phyloP scores from a whole-genome alignment of 2,888 invertebrate species.

The Scrobipalpa costella region DNA sequence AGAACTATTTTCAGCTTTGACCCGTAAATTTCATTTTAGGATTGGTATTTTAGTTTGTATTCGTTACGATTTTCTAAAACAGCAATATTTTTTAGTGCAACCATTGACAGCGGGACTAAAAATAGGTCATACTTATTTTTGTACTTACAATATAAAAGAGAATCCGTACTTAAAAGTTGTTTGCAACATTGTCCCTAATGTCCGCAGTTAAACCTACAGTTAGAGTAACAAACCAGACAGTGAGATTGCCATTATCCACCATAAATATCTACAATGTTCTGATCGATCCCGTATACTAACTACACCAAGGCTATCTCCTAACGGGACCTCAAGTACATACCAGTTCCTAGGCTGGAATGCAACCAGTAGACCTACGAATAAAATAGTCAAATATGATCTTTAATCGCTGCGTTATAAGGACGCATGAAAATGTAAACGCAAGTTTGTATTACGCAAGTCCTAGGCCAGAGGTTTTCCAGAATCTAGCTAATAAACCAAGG shows the following conservation, averaged over 20 bases:
- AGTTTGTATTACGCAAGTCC: conserved; percentile 4
- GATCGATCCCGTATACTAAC: conserved; percentile 35
- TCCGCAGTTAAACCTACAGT: neutral
- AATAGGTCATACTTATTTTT: too few species aligned
- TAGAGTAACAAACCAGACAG: neutral
- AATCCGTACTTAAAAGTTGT: too few species aligned
- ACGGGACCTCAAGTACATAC: conserved; percentile 39
- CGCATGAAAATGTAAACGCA: neutral
- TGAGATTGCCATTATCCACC: conserved; percentile 18
- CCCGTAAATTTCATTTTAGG: too few species aligned
- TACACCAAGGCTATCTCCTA: conserved; percentile 33
- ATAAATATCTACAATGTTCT: conserved; percentile 22
- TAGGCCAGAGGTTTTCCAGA: neutral
- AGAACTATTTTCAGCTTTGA: too few species aligned
- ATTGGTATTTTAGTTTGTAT: too few species aligned
- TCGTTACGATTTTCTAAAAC: too few species aligned
- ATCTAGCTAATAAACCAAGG: neutral
- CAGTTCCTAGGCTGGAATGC: conserved; percentile 44
- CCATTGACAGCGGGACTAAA: too few species aligned
- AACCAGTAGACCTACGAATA: conserved; percentile 16
- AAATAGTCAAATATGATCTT: neutral
- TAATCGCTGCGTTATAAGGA: neutral
- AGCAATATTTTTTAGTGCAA: too few species aligned
- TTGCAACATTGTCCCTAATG: neutral
- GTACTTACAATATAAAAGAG: too few species aligned